Conservation (phyloP, 2,113 vertebrate species). For the Hipposideros armiger region DNA sequence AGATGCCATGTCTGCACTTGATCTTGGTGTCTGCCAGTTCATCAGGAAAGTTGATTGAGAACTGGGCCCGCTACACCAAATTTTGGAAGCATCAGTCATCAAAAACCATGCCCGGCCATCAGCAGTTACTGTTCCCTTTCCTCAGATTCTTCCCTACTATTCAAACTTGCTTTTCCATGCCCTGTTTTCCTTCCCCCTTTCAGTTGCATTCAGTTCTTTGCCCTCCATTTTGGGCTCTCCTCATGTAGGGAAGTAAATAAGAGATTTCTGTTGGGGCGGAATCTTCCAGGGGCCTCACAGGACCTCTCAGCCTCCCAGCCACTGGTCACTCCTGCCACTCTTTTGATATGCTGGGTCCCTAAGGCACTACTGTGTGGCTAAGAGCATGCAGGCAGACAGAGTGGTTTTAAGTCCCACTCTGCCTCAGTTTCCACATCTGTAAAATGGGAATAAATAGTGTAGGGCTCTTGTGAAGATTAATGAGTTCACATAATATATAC, state of each 20-base stretch:
- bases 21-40: neutral
- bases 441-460: neutral
- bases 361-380: neutral
- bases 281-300: neutral
- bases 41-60: neutral
- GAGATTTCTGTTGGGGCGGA: neutral
- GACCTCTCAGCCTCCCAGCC: neutral
- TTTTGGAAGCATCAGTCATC: neutral
- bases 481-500: neutral
- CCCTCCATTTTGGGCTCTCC: neutral
- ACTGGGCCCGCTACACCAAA: neutral
- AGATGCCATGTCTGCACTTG: neutral
- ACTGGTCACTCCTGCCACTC: neutral
- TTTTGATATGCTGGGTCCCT: neutral
- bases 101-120: neutral
- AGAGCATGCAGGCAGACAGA: neutral
- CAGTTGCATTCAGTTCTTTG: neutral
- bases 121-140: no score
- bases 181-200: no score
- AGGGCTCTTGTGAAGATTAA: neutral
- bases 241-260: neutral
- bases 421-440: conserved; percentile 41
- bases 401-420: neutral
- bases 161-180: neutral
- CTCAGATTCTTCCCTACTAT: neutral